Evolutionary conservation across 1,140 invertebrate genomes (phyloP).

Genomic region (Pogonomyrmex barbatus): DNA sequence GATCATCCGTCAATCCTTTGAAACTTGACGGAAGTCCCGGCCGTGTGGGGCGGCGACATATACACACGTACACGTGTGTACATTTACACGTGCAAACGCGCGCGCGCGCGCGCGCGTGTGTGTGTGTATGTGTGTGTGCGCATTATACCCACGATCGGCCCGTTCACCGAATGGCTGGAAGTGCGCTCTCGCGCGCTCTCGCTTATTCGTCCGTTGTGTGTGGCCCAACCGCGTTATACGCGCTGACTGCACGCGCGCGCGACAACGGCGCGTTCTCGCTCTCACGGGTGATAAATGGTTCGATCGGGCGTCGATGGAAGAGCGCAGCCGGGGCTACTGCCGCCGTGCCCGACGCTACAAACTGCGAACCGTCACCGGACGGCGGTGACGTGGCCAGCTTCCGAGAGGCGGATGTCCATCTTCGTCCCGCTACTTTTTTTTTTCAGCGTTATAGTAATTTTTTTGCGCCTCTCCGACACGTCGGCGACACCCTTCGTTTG

Average conservation of each 20-base stretch:
- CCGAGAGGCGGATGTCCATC: slow-evolving; percentile 59
- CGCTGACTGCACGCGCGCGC: slow-evolving; percentile 56
- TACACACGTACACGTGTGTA: neutral
- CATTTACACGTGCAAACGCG: too few species aligned
- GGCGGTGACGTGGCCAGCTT: slow-evolving; percentile 28
- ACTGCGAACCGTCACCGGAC: slow-evolving; percentile 57
- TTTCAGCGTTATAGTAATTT: slow-evolving; percentile 48
- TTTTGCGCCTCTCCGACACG: neutral
- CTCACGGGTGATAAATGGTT: slow-evolving; percentile 78
- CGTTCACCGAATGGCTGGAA: slow-evolving; percentile 52
- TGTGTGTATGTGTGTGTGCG: neutral
- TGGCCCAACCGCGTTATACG: slow-evolving; percentile 62
- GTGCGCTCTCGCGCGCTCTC: slow-evolving; percentile 51
- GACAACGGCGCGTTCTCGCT: slow-evolving; percentile 67
- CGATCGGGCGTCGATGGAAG: slow-evolving; percentile 76
- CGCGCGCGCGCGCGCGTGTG: neutral
- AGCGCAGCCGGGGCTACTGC: slow-evolving; percentile 48
- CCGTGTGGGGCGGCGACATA: slow-evolving; percentile 21
- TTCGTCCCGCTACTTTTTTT: slow-evolving; percentile 31
- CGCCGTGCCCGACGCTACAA: slow-evolving; percentile 37
- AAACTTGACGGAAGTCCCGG: slow-evolving; percentile 79
- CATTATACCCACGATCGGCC: slow-evolving; percentile 7
- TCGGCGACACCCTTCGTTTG: neutral
- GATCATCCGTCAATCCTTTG: slow-evolving; percentile 85
- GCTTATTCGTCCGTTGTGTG: slow-evolving; percentile 66